Percentiles rank a stretch among this genome's conserved stretches.
phyloP scores from a whole-genome alignment of 2,113 vertebrate genomes.

The Nannospalax galili region DNA sequence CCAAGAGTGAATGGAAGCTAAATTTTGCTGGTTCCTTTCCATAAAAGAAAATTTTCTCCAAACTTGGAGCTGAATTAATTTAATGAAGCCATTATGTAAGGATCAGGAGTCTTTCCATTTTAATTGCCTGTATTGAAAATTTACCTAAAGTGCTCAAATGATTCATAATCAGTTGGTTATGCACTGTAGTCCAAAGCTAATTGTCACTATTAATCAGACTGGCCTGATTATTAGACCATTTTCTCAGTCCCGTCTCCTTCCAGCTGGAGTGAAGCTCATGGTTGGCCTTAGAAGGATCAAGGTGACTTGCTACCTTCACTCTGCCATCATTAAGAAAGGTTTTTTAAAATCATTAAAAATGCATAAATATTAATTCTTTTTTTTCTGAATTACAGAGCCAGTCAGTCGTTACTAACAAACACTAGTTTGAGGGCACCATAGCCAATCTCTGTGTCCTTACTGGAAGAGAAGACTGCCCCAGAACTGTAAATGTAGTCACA shows the following conservation, averaged over 20 bases:
- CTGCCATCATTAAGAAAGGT: not conserved
- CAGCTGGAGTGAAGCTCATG: conserved; percentile 50
- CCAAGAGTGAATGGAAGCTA: conserved; percentile 59
- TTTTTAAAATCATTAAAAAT: conserved; percentile 59
- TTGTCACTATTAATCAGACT: conserved; percentile 81
- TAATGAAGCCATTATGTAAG: conserved; percentile 81
- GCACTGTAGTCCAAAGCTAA: conserved; percentile 75
- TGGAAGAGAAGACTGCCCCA: conserved; percentile 18
- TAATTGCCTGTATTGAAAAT: conserved; percentile 81
- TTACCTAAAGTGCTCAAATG: conserved; percentile 80
- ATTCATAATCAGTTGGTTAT: conserved; percentile 81
- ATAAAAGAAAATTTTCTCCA: conserved; percentile 67
- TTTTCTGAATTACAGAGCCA: conserved; percentile 56
- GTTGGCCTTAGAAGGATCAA: conserved; percentile 51
- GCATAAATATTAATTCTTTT: conserved; percentile 61
- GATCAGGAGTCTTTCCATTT: conserved; percentile 78
- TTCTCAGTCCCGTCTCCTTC: conserved; percentile 68
- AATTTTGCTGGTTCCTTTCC: conserved; percentile 45
- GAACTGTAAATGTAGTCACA: not conserved
- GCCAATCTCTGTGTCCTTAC: conserved; percentile 45
- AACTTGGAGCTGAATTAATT: conserved; percentile 73
- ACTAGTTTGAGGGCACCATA: conserved; percentile 15
- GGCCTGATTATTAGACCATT: conserved; percentile 73
- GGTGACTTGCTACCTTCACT: conserved; percentile 64
- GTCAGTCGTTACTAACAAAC: conserved; percentile 52